Evolutionary conservation across 2,797 vertebrate species (phyloP), one percentile per base, ranked within the genome.

Genomic region (Phoeniculus purpureus): DNA sequence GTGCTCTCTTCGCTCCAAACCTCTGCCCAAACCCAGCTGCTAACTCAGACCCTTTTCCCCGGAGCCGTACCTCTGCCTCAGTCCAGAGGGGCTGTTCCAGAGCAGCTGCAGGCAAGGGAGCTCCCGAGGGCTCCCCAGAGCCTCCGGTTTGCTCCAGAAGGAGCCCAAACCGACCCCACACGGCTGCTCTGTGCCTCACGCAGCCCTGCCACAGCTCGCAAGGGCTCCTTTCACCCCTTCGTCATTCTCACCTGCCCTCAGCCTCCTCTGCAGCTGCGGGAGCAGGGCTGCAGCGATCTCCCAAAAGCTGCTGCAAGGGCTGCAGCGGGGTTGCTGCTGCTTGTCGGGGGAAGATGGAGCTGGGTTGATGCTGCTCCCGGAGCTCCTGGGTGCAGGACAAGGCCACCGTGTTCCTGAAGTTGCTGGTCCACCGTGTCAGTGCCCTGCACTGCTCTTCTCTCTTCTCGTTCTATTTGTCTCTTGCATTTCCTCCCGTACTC

Each of bases 201-300:
- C 9, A 23, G 1, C 0, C 19, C 12, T 55, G n/a, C 3, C 18
- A 12, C 26, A n/a, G 5, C 5, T 12, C 14, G 0, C 0, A 0
- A 1, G 14, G 12, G 17, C 32, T 50, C 11, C 59, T 21, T 13
- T n/a, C 43, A 43, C 5, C 12, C 60, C 22, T 10, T 40, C 5
- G 1, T 21, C 15, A 1, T 20, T 18, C 22, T 55, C 55, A 34
- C n/a, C 71, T 79, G 74, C 10, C 11, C 27, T 37, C 6, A 2
- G 6, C 19, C 19, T 31, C 7, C 37, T 8, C 37, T 37, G n/a
- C 54, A 58, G n/a, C 54, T 79, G 52, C 8, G 78, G 56, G 37
- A 85, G 62, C 59, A 71, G 70, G 23, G 18, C 1, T 29, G 23
- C 27, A 56, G 72, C 27, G 20, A 55, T 15, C 47, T 13, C 27